Percentiles rank a stretch among this genome's conserved stretches.
Conservation (phyloP, 2,888 invertebrate species). For the Lampropteryx suffumata region DNA sequence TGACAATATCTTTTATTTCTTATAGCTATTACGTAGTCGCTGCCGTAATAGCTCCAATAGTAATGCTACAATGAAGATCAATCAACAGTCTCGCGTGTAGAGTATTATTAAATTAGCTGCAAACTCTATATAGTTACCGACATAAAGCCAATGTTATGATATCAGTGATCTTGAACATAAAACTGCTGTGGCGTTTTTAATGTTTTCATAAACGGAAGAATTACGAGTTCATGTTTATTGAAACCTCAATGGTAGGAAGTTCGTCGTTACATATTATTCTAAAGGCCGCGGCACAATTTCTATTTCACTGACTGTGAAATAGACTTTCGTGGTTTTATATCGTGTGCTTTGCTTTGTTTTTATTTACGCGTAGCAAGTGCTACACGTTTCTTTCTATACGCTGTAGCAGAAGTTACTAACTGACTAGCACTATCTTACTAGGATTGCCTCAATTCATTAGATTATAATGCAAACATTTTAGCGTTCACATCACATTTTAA, state of each 20-base stretch:
- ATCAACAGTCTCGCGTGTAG: constrained; percentile 24
- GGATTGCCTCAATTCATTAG: too few species aligned
- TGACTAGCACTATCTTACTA: too few species aligned
- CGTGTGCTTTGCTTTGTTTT: too few species aligned
- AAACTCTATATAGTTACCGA: constrained; percentile 25
- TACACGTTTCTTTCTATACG: too few species aligned
- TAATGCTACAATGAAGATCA: constrained; percentile 26
- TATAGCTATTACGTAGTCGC: not conserved
- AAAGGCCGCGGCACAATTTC: too few species aligned
- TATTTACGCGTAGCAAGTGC: too few species aligned
- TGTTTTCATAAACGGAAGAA: constrained; percentile 28
- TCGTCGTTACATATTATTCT: not conserved
- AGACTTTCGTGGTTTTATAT: too few species aligned
- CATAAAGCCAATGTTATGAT: constrained; percentile 27
- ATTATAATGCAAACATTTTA: too few species aligned
- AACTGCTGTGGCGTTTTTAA: constrained; percentile 24
- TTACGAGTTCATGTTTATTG: constrained; percentile 19
- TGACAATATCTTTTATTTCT: too few species aligned
- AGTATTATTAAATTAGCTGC: constrained; percentile 37
- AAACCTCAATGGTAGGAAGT: not conserved
- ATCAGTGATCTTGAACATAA: constrained; percentile 26
- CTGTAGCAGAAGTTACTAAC: too few species aligned
- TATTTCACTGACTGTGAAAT: too few species aligned
- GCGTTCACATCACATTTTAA: too few species aligned
- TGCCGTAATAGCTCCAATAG: not conserved